Conservation (phyloP, 2,888 invertebrate species). For the Acleris literana region DNA sequence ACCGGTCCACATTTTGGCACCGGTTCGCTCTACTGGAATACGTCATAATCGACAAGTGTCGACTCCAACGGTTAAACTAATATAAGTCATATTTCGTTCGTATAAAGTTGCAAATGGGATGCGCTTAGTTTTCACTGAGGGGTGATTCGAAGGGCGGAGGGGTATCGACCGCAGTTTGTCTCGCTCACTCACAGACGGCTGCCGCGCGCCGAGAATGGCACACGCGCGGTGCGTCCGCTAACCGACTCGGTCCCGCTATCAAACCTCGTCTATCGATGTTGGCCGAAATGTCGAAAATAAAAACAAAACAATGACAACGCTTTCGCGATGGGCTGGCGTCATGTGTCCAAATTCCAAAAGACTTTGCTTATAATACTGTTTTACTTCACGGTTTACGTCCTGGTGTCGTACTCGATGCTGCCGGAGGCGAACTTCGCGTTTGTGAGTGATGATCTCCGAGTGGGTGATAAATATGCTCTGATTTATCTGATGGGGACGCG, state of each 20-base stretch:
- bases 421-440: slow-evolving; percentile 51
- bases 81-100: background rate
- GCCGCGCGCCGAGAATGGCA: slow-evolving; percentile 49
- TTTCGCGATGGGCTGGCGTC: slow-evolving; percentile 59
- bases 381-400: slow-evolving; percentile 52
- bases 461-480: slow-evolving; percentile 57
- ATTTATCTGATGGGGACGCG: slow-evolving; percentile 54
- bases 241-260: slow-evolving; percentile 9
- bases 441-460: slow-evolving; percentile 53
- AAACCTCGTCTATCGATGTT: background rate
- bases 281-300: slow-evolving; percentile 40
- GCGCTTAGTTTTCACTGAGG: background rate
- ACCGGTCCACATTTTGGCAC: slow-evolving; percentile 26
- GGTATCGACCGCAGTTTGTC: slow-evolving; percentile 59
- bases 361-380: slow-evolving; percentile 48
- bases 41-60: slow-evolving; percentile 35
- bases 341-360: slow-evolving; percentile 56
- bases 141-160: slow-evolving; percentile 40
- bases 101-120: background rate
- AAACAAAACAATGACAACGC: slow-evolving; percentile 25
- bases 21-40: slow-evolving; percentile 6
- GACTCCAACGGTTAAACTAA: background rate
- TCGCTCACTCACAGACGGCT: slow-evolving; percentile 50
- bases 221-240: slow-evolving; percentile 45
- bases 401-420: slow-evolving; percentile 49